Conservation (phyloP, 2,113 vertebrate genomes). For the Aptenodytes forsteri region DNA sequence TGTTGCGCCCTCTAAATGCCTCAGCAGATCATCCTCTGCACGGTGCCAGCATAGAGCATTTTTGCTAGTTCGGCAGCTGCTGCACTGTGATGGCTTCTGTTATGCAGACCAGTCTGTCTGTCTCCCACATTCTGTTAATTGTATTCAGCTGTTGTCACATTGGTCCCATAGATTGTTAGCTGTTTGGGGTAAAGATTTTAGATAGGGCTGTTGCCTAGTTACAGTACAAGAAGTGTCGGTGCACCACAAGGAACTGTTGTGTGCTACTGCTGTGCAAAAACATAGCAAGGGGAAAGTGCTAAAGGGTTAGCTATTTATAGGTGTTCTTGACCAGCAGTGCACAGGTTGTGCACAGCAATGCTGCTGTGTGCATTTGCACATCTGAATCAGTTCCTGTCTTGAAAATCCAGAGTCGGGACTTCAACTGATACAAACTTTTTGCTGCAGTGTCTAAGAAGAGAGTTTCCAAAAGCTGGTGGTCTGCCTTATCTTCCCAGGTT, state of each 20-base stretch:
- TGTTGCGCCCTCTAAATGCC: background rate
- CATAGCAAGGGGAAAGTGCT: background rate
- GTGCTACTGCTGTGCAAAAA: background rate
- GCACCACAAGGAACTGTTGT: fast-evolving
- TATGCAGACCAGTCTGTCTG: background rate
- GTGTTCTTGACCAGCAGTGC: background rate
- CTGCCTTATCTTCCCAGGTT: background rate
- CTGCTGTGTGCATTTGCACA: background rate
- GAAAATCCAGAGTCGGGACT: background rate
- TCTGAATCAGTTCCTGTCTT: background rate
- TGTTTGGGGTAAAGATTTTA: background rate
- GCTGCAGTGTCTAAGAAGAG: background rate
- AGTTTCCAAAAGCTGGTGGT: background rate
- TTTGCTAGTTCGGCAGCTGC: background rate
- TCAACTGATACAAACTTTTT: background rate
- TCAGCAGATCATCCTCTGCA: background rate
- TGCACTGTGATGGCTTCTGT: background rate
- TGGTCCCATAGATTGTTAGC: background rate
- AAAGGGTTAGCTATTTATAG: background rate
- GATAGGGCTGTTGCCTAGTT: background rate
- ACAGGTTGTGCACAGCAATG: background rate
- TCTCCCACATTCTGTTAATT: background rate
- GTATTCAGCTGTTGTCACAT: background rate
- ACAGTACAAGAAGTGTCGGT: background rate
- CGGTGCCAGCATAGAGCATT: background rate